These are phyloP conservation scores for Sinelater perroti DNA, from an alignment of 2,888 invertebrate species.

Conservation along the genomic window DNA sequence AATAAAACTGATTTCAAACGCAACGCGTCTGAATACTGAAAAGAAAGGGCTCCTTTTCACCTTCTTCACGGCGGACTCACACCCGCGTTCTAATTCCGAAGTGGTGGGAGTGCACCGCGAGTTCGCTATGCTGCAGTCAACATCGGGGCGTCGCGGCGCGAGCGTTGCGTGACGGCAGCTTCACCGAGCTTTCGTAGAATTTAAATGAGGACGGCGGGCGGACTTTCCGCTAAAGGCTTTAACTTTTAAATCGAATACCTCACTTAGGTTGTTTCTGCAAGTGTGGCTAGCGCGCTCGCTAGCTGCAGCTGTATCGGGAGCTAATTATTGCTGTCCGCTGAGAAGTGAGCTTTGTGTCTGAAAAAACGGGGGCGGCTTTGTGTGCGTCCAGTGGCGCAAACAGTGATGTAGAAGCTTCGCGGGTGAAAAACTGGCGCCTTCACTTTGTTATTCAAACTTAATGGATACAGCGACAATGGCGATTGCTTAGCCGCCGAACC, in stretches of 20 bases:
- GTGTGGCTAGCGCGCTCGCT: no score
- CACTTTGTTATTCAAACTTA: constrained; percentile 16
- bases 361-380: constrained; percentile 6
- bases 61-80: constrained; percentile 9
- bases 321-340: no score
- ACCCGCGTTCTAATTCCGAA: constrained; percentile 22
- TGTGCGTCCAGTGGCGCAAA: constrained; percentile 4
- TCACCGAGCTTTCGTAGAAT: constrained; percentile 21
- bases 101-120: constrained; percentile 29
- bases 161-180: constrained; percentile 24
- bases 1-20: no score
- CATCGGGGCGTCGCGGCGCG: constrained; percentile 30
- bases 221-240: no score
- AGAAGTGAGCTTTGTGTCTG: constrained; percentile 2
- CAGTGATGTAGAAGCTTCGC: constrained; percentile 6
- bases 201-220: constrained; percentile 15
- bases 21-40: no score
- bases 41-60: constrained; percentile 6
- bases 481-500: constrained; percentile 9
- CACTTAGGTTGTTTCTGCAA: no score
- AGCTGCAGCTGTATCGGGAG: no score
- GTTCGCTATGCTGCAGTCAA: constrained; percentile 32
- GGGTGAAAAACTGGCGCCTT: constrained; percentile 9
- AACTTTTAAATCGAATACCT: no score
- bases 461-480: constrained; percentile 15